Conservation (phyloP, 2,797 vertebrate genomes). For the Muscicapa comitata region DNA sequence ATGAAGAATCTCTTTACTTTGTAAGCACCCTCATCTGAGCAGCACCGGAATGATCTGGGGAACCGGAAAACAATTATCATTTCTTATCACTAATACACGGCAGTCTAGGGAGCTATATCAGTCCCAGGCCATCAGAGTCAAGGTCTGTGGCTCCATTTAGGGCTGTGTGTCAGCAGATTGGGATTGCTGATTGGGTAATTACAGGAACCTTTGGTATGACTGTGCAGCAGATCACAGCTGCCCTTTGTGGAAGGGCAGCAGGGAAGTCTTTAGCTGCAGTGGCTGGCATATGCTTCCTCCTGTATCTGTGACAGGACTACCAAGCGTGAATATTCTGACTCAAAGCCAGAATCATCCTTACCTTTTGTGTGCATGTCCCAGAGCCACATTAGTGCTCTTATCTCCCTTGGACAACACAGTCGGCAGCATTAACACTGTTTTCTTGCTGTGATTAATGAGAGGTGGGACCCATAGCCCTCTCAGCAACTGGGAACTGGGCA, state of each 20-base stretch:
- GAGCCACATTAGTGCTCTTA: background rate
- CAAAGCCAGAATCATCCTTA: background rate
- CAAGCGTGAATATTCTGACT: background rate
- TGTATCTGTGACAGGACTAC: background rate
- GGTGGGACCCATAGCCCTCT: background rate
- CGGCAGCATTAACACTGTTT: background rate
- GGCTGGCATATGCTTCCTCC: accelerated
- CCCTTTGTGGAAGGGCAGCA: background rate
- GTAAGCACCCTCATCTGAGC: background rate
- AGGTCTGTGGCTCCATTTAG: background rate
- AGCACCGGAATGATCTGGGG: background rate
- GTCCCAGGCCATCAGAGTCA: background rate
- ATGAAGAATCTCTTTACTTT: background rate
- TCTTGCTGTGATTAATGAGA: background rate
- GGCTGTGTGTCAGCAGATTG: background rate
- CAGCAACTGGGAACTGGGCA: background rate
- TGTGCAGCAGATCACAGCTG: background rate
- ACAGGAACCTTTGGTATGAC: background rate
- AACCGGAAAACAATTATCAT: accelerated
- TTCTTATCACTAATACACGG: background rate
- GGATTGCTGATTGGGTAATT: background rate
- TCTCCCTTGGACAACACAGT: background rate
- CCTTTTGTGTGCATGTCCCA: background rate
- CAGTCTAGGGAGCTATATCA: background rate
- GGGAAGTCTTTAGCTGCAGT: background rate